Percentiles rank a stretch among this genome's conserved stretches.
Evolutionary conservation across 2,113 vertebrate genomes (phyloP).

Genomic region (Gymnocephalus cernua): DNA sequence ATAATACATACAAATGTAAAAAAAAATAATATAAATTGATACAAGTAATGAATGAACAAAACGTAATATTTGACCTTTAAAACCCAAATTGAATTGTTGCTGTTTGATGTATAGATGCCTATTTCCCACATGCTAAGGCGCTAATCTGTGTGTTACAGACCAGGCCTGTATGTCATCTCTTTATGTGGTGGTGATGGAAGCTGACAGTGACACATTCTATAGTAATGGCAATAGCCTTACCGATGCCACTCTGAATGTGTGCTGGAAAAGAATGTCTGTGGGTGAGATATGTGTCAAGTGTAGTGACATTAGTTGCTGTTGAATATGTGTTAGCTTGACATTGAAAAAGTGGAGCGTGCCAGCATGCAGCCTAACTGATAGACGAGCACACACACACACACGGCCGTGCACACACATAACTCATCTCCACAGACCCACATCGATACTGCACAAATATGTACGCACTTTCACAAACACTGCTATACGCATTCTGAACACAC

Average conservation of each 20-base stretch:
- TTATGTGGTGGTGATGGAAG: slow-evolving; percentile 35
- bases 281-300: slow-evolving; percentile 69
- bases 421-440: slow-evolving; percentile 36
- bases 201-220: slow-evolving; percentile 56
- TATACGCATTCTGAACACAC: slow-evolving; percentile 34
- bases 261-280: slow-evolving; percentile 55
- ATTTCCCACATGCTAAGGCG: not conserved
- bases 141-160: not conserved
- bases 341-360: slow-evolving; percentile 65
- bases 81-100: not conserved
- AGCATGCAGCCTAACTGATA: slow-evolving; percentile 53
- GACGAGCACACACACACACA: slow-evolving; percentile 37
- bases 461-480: slow-evolving; percentile 33
- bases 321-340: slow-evolving; percentile 70
- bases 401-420: not conserved
- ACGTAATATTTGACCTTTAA: not conserved
- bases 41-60: not conserved
- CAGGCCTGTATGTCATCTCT: slow-evolving; percentile 25
- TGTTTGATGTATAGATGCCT: not conserved
- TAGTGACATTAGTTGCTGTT: slow-evolving; percentile 64
- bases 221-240: slow-evolving; percentile 51
- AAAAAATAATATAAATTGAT: not conserved
- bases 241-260: slow-evolving; percentile 45
- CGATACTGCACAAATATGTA: slow-evolving; percentile 39
- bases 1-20: not conserved